These are phyloP conservation scores for Pilophorus perplexus DNA, from an alignment of 2,888 invertebrate species.

Conservation along the genomic window DNA sequence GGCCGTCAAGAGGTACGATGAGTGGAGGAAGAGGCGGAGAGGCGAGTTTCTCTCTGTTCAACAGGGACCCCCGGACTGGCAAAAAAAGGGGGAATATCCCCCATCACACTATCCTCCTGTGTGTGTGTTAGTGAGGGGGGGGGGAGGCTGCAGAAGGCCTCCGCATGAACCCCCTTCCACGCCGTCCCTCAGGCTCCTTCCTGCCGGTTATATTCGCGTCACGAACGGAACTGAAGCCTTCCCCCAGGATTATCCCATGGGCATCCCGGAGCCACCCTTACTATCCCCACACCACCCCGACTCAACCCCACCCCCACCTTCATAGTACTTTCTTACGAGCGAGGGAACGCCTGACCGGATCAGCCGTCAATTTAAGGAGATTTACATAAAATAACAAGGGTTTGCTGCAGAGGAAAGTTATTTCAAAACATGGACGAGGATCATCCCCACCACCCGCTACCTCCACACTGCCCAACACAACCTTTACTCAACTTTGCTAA, in stretches of 20 bases:
- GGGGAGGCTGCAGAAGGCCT: background rate
- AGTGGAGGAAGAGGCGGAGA: background rate
- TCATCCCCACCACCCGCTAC: background rate
- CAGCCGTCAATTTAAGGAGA: constrained; percentile 23
- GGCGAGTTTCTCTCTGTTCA: too few relatives aligned
- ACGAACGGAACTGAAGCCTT: constrained; percentile 29
- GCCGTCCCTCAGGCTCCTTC: too few relatives aligned
- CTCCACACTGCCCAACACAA: too few relatives aligned
- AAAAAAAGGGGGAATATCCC: too few relatives aligned
- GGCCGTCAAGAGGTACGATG: background rate
- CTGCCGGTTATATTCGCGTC: constrained; percentile 20
- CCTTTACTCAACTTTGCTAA: too few relatives aligned
- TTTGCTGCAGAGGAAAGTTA: constrained; percentile 6
- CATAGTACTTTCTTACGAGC: too few relatives aligned
- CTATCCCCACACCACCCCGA: too few relatives aligned
- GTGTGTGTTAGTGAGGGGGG: too few relatives aligned
- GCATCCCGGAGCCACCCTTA: constrained; percentile 5
- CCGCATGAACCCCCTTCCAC: too few relatives aligned
- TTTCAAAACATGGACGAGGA: constrained; percentile 16
- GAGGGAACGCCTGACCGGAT: constrained; percentile 23
- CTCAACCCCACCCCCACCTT: too few relatives aligned
- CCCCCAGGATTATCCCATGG: constrained; percentile 31
- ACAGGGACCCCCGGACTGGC: too few relatives aligned
- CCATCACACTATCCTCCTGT: too few relatives aligned
- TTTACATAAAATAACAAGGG: constrained; percentile 28